A percentile compares a stretch with the other conserved stretches of the same genome.
These are phyloP conservation scores for Masticophis lateralis DNA, from an alignment of 2,797 vertebrate species.

Conservation along the genomic window DNA sequence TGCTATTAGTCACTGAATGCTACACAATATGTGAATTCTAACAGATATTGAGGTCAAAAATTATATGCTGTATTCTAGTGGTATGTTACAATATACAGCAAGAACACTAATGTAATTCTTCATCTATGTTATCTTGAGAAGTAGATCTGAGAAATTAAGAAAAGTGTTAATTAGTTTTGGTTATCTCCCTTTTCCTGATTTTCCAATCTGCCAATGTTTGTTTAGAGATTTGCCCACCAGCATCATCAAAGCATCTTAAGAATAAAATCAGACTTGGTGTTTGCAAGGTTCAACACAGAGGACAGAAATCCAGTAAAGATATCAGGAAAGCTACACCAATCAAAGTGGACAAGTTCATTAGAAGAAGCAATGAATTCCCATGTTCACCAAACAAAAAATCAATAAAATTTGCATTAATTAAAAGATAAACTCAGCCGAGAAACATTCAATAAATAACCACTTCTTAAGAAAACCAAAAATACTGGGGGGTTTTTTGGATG, in stretches of 20 bases:
- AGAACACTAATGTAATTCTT: neutral
- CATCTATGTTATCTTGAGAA: neutral
- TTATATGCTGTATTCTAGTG: neutral
- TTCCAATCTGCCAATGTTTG: neutral
- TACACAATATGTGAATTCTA: neutral
- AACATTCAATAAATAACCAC: slow-evolving; percentile 23
- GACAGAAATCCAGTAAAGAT: slow-evolving; percentile 12
- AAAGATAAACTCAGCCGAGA: slow-evolving; percentile 20
- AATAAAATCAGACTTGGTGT: neutral
- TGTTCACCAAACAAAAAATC: slow-evolving; percentile 19
- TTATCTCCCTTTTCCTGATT: neutral
- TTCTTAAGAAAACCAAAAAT: neutral
- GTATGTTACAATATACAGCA: neutral
- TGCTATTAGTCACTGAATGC: neutral
- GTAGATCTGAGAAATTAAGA: neutral
- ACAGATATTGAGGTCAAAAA: neutral
- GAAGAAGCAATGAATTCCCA: slow-evolving; percentile 21
- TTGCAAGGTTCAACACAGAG: neutral
- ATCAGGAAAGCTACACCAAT: slow-evolving; percentile 8
- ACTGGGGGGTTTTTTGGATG: neutral
- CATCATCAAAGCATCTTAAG: neutral
- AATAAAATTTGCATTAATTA: slow-evolving; percentile 25
- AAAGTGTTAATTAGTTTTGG: neutral
- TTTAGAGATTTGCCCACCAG: neutral
- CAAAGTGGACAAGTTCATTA: slow-evolving; percentile 22